Base-by-base conservation (phyloP, 2,888 invertebrate species). In the Troides oblongomaculatus region DNA sequence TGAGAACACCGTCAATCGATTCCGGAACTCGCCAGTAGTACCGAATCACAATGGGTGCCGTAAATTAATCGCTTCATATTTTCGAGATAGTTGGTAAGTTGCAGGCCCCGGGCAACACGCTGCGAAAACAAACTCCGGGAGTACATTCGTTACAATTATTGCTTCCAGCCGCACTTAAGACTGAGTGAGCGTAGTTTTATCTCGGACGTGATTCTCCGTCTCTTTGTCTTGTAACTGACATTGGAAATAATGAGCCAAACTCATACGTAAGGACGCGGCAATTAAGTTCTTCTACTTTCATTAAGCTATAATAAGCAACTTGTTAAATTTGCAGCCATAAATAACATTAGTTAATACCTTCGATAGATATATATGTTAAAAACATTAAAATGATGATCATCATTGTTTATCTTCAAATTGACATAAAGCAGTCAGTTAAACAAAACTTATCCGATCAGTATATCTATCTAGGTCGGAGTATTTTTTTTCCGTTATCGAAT, bases 91-190 rank as follows among this genome's bases (percentile, higher is more conserved):
- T 82, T 78, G 68, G 61, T 66, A 76, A 74, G 69, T 68, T 69
- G n/a, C 68, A 68, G 70, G 77, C 79, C 75, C 62, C 72, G 67
- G 79, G 79, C 78, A 72, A 73, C 74, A 68, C 64, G 64, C 57
- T 72, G 74, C 76, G 77, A 75, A 77, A 78, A 81, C 82, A 79
- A 84, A 84, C 78, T 85, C 83, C 69, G 70, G 59, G 30, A 7
- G 72, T 77, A 79, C 86, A 85, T 85, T 85, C 74, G 79, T 86
- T 85, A 84, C 78, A 77, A 79, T 81, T 81, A 82, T 80, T 79
- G 77, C 78, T 75, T 73, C 72, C 76, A 78, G 78, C 79, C 76
- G 76, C 73, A 76, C 75, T 77, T 74, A 79, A 78, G 73, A 74
- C 73, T 72, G 73, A 69, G 73, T 77, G 73, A 74, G 73, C 72